Base-by-base conservation (phyloP, 1,140 invertebrate genomes). In the Oppia nitens region DNA sequence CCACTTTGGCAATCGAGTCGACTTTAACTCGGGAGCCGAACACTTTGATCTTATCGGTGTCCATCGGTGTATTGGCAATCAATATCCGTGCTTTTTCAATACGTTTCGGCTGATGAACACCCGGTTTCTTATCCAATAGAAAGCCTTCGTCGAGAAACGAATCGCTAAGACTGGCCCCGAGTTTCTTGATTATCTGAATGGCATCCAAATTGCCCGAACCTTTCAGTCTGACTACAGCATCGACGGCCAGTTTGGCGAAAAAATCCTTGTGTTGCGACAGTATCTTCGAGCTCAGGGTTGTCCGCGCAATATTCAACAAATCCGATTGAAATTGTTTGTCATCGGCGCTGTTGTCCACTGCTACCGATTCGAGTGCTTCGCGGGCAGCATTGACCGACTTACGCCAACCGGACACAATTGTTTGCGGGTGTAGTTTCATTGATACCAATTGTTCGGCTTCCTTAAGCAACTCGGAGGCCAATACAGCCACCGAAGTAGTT, bases 61-160 rank as follows among this genome's bases (percentile, higher is more conserved):
- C 96, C 96, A 99, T 99, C 0, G 96, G 90, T 32, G 96, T 99
- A 69, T 99, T 99, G n/a, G 95, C 95, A 69, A 99, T 93, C 14
- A 99, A 78, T 69, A 99, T 98, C 68, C 83, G 85, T 12, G 92
- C 92, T 67, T 84, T 95, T 74, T 95, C 89, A 66, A 97, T 75
- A 57, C 79, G 74, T 69, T 90, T 88, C 0, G 89, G 89, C 70
- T 92, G 88, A 72, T 87, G 83, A n/a, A 81, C 75, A 50, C 92
- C 92, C 20, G 87, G 80, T 74, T 92, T 97, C 69, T 99, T 99
- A 70, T 98, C 93, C 59, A 99, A 73, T 24, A 99, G 75, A 70
- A 99, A 99, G 60, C 96, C 96, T 75, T 97, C 87, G 76, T 98
- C 96, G 12, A 99, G 75, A 73, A 96, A 98, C 14, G 94, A 98